These are phyloP conservation scores for Xestia sexstrigata DNA, from an alignment of 2,888 invertebrate genomes.

Conservation along the genomic window DNA sequence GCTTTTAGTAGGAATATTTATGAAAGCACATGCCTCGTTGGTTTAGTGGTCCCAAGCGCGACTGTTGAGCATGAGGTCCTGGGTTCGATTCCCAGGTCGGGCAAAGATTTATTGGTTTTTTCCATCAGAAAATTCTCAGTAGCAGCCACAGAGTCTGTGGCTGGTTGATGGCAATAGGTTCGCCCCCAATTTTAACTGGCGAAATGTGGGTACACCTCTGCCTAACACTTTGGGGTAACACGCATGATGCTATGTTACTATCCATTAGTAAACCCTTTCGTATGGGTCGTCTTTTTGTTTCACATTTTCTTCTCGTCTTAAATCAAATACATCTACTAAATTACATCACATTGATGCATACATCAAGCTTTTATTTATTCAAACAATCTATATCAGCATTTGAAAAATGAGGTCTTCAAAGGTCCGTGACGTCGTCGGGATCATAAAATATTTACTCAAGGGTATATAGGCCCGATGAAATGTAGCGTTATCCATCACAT, in stretches of 20 bases:
- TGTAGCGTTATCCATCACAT: constrained; percentile 60
- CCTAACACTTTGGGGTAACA: neutral
- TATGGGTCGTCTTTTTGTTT: neutral
- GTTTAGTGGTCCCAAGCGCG: neutral
- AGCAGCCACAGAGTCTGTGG: neutral
- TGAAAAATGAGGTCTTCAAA: constrained; percentile 60
- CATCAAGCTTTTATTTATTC: constrained; percentile 59
- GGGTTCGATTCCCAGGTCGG: neutral
- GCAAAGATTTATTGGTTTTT: neutral
- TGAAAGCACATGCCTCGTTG: neutral
- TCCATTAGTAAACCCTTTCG: neutral
- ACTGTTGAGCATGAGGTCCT: neutral
- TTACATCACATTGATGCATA: constrained; percentile 31
- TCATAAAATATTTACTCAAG: constrained; percentile 64
- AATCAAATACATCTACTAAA: constrained; percentile 18
- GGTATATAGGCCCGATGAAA: constrained; percentile 57
- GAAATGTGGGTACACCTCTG: too few relatives aligned
- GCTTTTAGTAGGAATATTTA: neutral
- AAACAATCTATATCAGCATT: constrained; percentile 51
- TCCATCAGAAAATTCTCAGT: neutral
- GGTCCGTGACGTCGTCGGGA: constrained; percentile 53
- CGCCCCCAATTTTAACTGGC: neutral
- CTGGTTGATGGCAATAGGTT: neutral
- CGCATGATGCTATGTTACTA: neutral
- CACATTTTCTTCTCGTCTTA: neutral